Base-by-base conservation (phyloP, 1,140 invertebrate genomes). In the Zaprionus camerounensis region DNA sequence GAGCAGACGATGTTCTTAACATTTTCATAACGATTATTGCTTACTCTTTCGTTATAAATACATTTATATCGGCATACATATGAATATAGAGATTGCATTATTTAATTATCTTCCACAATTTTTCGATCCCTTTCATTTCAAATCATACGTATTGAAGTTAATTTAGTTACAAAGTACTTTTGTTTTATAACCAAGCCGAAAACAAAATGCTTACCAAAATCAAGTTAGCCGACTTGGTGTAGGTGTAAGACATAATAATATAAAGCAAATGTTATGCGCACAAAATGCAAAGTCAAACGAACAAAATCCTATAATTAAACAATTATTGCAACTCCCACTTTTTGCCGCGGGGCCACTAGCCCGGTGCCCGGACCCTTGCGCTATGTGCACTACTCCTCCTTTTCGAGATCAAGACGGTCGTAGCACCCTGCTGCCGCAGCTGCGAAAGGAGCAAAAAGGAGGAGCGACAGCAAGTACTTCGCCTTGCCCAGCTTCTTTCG, bases 311-410 rank as follows among this genome's bases (percentile, higher is more conserved):
- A 92, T 92, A 92, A 92, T 92, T 92, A 92, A 92, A 92, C 91
- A 92, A 92, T 92, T 92, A 92, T 92, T 91, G 91, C 87, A 92
- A 92, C 91, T 92, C 91, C 91, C 91, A 92, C 91, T 92, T 92
- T 90, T 91, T 82, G 91, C 91, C 84, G 46, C 51, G 78, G 78
- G 91, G 84, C 86, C 84, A 82, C 85, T 79, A 77, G 74, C 58
- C 58, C 70, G 77, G 80, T 61, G 78, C 73, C 70, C 71, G 85
- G 82, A 78, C 80, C 82, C 86, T 92, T 91, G 80, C 73, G 83
- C 86, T 92, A 84, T 92, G 82, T 92, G 91, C 91, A 82, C 91
- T 92, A 92, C 91, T 92, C 91, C 91, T 91, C 91, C 91, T 84
- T 88, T 92, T 91, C 81, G 80, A 77, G 87, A 92, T 92, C 91